phyloP scores from a whole-genome alignment of 2,113 vertebrate genomes.

The Gavia stellata region DNA sequence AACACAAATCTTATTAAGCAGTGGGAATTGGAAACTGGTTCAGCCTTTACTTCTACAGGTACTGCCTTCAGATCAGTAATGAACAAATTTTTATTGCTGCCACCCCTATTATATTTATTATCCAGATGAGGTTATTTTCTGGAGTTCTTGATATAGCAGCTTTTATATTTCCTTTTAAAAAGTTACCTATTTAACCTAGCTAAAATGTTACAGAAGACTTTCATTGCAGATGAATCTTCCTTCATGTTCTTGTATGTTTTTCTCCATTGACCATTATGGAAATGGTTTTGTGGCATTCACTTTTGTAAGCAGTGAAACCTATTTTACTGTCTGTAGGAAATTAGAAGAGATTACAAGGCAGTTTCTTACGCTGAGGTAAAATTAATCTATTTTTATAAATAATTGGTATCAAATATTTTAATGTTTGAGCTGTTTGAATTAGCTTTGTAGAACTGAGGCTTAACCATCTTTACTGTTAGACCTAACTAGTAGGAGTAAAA shows the following conservation, averaged over 20 bases:
- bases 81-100: slow-evolving; percentile 6
- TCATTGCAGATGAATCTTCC: background rate
- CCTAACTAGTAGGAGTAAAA: background rate
- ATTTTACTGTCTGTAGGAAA: background rate
- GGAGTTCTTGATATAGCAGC: background rate
- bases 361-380: background rate
- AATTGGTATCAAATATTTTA: background rate
- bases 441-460: background rate
- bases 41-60: background rate
- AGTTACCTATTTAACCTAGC: background rate
- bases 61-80: slow-evolving; percentile 16
- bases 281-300: background rate
- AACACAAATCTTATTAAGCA: background rate
- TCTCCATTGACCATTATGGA: background rate
- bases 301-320: background rate
- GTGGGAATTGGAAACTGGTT: slow-evolving; percentile 1
- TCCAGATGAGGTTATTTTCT: slow-evolving; percentile 12
- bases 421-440: background rate
- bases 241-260: background rate
- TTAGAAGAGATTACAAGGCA: background rate
- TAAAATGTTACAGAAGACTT: background rate
- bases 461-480: background rate
- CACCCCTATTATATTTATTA: background rate
- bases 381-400: background rate
- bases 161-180: background rate